Evolutionary conservation across 2,797 vertebrate genomes (phyloP).

Genomic region (Odontamblyopus rebecca): DNA sequence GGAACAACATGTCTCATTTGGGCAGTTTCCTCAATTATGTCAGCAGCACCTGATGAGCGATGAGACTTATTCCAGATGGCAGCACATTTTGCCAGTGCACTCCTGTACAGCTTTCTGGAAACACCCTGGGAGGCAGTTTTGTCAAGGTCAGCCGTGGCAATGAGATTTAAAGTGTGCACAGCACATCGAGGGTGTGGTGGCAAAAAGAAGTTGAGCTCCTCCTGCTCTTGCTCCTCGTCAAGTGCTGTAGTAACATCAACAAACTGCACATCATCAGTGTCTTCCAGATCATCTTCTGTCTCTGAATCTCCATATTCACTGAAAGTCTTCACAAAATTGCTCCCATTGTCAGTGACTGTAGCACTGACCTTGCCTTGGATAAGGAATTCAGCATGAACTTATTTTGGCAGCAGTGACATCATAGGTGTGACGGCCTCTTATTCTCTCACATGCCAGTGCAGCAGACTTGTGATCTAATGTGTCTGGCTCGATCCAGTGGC

Average conservation of each 20-base stretch:
- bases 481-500: conserved; percentile 72
- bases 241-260: not conserved
- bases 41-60: not conserved
- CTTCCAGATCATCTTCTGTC: not conserved
- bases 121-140: not conserved
- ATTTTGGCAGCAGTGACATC: not conserved
- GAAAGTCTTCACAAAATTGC: not conserved
- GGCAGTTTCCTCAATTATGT: not conserved
- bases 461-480: conserved; percentile 74
- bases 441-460: conserved; percentile 47
- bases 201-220: not conserved
- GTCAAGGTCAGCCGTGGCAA: not conserved
- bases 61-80: not conserved
- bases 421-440: not conserved
- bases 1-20: not conserved
- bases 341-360: not conserved
- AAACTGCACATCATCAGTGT: not conserved
- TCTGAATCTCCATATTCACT: not conserved
- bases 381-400: not conserved
- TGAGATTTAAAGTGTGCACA: not conserved
- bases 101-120: not conserved
- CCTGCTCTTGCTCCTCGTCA: not conserved
- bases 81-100: not conserved
- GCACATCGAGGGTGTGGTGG: not conserved
- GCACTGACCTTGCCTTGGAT: not conserved